Evolutionary conservation across 2,797 vertebrate genomes (phyloP).

Genomic region (Hippoglossus hippoglossus): DNA sequence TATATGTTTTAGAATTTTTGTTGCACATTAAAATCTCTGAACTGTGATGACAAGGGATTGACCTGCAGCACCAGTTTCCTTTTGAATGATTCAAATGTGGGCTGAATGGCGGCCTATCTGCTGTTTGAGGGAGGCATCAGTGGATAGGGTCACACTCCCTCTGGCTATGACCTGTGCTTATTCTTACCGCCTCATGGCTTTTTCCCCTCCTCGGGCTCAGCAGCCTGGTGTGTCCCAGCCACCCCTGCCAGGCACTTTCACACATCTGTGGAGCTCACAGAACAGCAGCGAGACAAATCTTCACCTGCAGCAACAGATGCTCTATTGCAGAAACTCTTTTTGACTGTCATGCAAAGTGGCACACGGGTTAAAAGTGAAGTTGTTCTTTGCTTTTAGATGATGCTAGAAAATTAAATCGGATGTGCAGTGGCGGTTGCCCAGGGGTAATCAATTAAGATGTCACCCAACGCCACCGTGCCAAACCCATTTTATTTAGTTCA

Average conservation of each 20-base stretch:
- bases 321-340: background rate
- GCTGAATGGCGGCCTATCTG: background rate
- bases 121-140: background rate
- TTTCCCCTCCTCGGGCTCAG: conserved; percentile 2
- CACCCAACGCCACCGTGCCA: conserved; percentile 7
- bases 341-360: background rate
- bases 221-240: conserved; percentile 1
- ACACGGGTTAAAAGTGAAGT: conserved; percentile 10
- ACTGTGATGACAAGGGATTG: background rate
- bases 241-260: conserved; percentile 24
- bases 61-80: background rate
- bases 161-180: background rate
- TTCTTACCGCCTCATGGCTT: background rate
- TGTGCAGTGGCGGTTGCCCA: conserved; percentile 14
- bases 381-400: conserved; percentile 16
- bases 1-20: background rate
- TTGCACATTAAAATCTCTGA: background rate
- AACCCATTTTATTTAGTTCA: conserved; percentile 8
- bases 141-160: conserved; percentile 12
- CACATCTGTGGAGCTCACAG: conserved; percentile 27
- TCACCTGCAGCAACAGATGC: conserved; percentile 1
- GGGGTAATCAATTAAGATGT: conserved; percentile 41
- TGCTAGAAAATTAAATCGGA: conserved; percentile 20
- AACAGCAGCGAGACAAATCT: conserved; percentile 5
- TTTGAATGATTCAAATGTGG: conserved; percentile 1